Evolutionary conservation across 2,797 vertebrate species (phyloP).

Genomic region (Xiphophorus birchmanni): DNA sequence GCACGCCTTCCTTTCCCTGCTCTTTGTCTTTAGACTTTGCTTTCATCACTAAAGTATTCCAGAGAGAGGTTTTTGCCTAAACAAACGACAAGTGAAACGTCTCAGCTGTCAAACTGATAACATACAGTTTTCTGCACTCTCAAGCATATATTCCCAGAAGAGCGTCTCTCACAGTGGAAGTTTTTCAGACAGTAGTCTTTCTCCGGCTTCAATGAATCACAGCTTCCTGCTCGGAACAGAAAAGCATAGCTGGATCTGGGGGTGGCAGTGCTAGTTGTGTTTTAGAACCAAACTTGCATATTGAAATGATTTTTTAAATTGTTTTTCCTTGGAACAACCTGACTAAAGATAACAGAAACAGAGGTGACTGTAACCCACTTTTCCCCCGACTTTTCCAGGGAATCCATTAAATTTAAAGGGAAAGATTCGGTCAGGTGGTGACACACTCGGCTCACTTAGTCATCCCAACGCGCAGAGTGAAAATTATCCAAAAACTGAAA

Average conservation of each 20-base stretch:
- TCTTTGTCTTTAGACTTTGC: slow-evolving; percentile 61
- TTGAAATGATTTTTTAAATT: not conserved
- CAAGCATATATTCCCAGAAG: slow-evolving; percentile 64
- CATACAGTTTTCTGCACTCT: slow-evolving; percentile 72
- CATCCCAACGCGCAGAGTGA: slow-evolving; percentile 43
- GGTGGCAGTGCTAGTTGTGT: slow-evolving; percentile 8
- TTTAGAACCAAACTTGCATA: slow-evolving; percentile 32
- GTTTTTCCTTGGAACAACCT: slow-evolving; percentile 6
- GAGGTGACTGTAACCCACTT: slow-evolving; percentile 13
- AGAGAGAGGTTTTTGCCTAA: slow-evolving; percentile 66
- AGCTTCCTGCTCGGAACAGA: slow-evolving; percentile 41
- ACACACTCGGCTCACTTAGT: slow-evolving; percentile 38
- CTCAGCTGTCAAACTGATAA: slow-evolving; percentile 78
- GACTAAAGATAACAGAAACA: slow-evolving; percentile 26
- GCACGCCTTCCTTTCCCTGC: slow-evolving; percentile 24
- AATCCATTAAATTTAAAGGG: slow-evolving; percentile 38
- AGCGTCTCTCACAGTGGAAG: slow-evolving; percentile 59
- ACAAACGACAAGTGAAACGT: slow-evolving; percentile 73
- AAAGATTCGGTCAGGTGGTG: slow-evolving; percentile 47
- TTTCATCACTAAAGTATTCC: slow-evolving; percentile 63
- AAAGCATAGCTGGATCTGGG: slow-evolving; percentile 29
- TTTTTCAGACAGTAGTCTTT: slow-evolving; percentile 48
- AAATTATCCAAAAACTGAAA: slow-evolving; percentile 52
- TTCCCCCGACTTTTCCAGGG: slow-evolving; percentile 23
- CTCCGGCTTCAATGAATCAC: slow-evolving; percentile 63